phyloP scores from a whole-genome alignment of 2,888 invertebrate species.

The Leuctra nigra region DNA sequence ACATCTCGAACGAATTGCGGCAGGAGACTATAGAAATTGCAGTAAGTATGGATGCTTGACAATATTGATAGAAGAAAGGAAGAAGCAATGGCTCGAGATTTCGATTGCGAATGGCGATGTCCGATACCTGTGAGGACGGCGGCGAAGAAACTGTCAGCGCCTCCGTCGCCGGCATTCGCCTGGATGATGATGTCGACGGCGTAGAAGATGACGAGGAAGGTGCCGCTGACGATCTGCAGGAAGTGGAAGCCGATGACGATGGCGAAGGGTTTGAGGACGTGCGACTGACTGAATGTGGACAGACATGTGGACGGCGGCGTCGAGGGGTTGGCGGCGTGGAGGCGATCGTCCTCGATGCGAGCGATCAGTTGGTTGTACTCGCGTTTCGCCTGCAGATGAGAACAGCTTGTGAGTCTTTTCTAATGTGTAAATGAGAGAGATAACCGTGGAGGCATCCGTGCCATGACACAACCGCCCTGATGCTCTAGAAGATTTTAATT shows the following conservation, averaged over 20 bases:
- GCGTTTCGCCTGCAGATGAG: conserved; percentile 45
- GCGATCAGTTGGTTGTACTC: conserved; percentile 57
- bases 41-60: no score
- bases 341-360: conserved; percentile 51
- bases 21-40: no score
- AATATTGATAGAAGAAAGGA: no score
- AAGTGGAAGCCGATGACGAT: conserved; percentile 67
- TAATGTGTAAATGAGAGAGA: no score
- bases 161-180: not conserved
- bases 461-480: no score
- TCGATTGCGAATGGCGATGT: no score
- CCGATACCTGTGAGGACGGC: conserved; percentile 68
- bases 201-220: conserved; percentile 71
- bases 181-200: conserved; percentile 60
- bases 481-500: no score
- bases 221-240: conserved; percentile 66
- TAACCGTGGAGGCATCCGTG: no score
- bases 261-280: conserved; percentile 62
- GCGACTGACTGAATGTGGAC: conserved; percentile 47
- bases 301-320: conserved; percentile 43
- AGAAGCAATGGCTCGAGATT: no score
- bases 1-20: no score
- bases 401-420: no score
- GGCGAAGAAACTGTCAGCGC: conserved; percentile 45
- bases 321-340: conserved; percentile 56